phyloP scores from a whole-genome alignment of 2,888 invertebrate genomes.

The Athalia cordata region DNA sequence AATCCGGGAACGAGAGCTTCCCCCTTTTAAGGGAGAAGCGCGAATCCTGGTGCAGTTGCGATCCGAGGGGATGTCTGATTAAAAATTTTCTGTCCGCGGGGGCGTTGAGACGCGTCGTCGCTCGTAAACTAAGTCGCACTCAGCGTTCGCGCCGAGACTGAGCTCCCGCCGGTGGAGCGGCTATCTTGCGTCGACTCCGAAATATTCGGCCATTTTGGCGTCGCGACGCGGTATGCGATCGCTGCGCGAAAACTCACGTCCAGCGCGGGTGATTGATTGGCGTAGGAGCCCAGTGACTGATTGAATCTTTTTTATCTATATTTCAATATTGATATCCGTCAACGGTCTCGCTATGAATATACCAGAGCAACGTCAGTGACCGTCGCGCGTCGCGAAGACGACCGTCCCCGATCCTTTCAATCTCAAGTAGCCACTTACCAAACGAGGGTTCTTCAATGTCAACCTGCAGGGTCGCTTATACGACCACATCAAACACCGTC shows the following conservation, averaged over 20 bases:
- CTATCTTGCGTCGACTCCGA: conserved; percentile 72
- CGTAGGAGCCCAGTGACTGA: conserved; percentile 72
- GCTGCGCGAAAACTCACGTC: conserved; percentile 57
- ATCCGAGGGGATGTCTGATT: neutral
- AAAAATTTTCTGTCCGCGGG: conserved; percentile 22
- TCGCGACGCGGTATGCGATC: conserved; percentile 53
- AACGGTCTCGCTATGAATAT: conserved; percentile 23
- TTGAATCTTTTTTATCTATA: conserved; percentile 72
- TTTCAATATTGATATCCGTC: conserved; percentile 67
- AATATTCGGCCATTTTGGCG: conserved; percentile 63
- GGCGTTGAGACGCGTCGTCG: conserved; percentile 48
- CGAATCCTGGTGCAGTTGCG: neutral
- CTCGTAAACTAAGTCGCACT: conserved; percentile 58
- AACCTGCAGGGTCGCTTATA: conserved; percentile 6
- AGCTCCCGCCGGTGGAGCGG: conserved; percentile 71
- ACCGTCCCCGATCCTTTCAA: conserved; percentile 26
- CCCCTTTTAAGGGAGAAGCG: conserved; percentile 12
- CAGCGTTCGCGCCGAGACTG: conserved; percentile 72
- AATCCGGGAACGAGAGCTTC: conserved; percentile 21
- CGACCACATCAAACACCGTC: neutral
- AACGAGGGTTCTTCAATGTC: conserved; percentile 33
- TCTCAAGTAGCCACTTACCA: conserved; percentile 35
- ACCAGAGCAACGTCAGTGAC: neutral
- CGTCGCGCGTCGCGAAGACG: neutral
- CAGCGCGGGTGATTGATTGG: conserved; percentile 69